Evolutionary conservation across 2,113 vertebrate species (phyloP).

Genomic region (Enhydra lutris): DNA sequence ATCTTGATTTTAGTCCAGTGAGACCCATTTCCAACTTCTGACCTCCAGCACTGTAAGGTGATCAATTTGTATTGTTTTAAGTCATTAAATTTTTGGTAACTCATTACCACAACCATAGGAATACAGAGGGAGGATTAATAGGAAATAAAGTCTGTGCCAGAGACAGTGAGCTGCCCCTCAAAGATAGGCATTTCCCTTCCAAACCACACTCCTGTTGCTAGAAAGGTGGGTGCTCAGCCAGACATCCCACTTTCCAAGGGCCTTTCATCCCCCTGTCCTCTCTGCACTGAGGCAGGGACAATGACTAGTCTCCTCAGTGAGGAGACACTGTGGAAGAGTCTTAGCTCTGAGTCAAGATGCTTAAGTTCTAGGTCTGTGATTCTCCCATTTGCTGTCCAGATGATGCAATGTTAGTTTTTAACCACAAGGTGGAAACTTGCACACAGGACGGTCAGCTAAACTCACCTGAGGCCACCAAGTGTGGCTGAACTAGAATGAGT

Average conservation of each 20-base stretch:
- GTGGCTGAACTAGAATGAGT: neutral
- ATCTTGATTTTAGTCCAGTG: neutral
- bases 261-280: neutral
- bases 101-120: neutral
- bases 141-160: neutral
- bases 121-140: neutral
- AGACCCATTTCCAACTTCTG: neutral
- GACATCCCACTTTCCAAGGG: neutral
- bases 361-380: neutral
- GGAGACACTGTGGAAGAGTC: too few relatives aligned
- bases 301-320: neutral
- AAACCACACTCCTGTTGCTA: neutral
- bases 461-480: neutral
- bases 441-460: neutral
- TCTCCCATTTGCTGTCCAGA: neutral
- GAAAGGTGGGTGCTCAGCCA: neutral
- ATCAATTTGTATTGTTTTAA: neutral
- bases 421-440: neutral
- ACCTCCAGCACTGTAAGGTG: neutral
- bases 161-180: neutral
- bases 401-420: neutral
- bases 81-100: neutral
- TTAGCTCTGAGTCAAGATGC: neutral
- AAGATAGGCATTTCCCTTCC: neutral
- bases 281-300: neutral